Evolutionary conservation across 2,797 vertebrate species (phyloP).

Genomic region (Petrocephalus schoutedeni): DNA sequence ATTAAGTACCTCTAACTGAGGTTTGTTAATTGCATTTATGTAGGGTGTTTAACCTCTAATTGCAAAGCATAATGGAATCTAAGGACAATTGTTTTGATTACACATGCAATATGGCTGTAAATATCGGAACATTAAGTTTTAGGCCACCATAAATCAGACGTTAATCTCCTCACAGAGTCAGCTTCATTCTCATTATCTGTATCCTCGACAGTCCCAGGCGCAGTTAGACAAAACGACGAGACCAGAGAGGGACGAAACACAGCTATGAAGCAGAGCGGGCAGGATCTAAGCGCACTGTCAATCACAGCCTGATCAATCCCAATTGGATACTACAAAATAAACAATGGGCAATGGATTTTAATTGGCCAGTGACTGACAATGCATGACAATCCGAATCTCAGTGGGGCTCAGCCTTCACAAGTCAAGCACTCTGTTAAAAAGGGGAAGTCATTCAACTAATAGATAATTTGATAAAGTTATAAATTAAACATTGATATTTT

Average conservation of each 20-base stretch:
- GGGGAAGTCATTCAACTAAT: neutral
- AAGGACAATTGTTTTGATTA: constrained; percentile 65
- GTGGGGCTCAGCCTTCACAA: neutral
- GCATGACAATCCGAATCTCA: neutral
- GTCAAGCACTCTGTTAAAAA: neutral
- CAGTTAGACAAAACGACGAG: constrained; percentile 27
- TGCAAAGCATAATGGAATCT: constrained; percentile 61
- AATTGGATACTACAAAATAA: neutral
- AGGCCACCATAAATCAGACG: constrained; percentile 61
- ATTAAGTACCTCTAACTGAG: constrained; percentile 48
- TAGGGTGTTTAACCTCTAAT: constrained; percentile 60
- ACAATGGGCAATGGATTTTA: neutral
- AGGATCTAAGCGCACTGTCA: constrained; percentile 42
- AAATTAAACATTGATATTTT: neutral
- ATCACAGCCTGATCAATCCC: constrained; percentile 14
- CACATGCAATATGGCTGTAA: constrained; percentile 55
- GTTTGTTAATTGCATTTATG: constrained; percentile 43
- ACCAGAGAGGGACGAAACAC: constrained; percentile 41
- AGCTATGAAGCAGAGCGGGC: constrained; percentile 32
- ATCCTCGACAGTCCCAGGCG: constrained; percentile 32
- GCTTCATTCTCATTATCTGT: constrained; percentile 14
- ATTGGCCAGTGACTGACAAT: neutral
- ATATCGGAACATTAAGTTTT: constrained; percentile 64
- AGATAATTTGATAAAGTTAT: neutral
- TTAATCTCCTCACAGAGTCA: constrained; percentile 35